phyloP scores from a whole-genome alignment of 2,888 invertebrate species.

The Monopis laevigella region DNA sequence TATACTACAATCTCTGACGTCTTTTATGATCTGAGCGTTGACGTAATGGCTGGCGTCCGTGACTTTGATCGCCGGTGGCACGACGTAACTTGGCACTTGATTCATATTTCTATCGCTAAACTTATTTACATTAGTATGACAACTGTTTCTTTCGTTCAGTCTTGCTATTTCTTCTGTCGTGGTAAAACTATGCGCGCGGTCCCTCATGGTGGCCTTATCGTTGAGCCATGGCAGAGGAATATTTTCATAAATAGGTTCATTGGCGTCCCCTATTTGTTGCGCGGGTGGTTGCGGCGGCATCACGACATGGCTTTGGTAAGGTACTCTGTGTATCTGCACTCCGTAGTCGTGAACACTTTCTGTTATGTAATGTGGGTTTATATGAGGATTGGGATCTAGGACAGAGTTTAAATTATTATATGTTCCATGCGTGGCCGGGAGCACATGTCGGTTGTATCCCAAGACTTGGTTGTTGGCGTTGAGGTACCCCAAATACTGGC shows the following conservation, averaged over 20 bases:
- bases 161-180: conserved; percentile 73
- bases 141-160: conserved; percentile 48
- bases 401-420: conserved; percentile 77
- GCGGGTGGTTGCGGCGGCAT: conserved; percentile 44
- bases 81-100: conserved; percentile 26
- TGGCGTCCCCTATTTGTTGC: conserved; percentile 18
- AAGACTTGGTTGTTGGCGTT: conserved; percentile 37
- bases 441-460: conserved; percentile 38
- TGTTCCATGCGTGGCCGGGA: conserved; percentile 72
- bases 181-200: conserved; percentile 74
- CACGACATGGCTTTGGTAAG: conserved; percentile 56
- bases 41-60: conserved; percentile 39
- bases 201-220: conserved; percentile 33
- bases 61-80: conserved; percentile 9
- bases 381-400: conserved; percentile 50
- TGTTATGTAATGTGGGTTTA: conserved; percentile 46
- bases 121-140: conserved; percentile 30
- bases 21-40: conserved; percentile 56
- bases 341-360: conserved; percentile 67
- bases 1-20: conserved; percentile 45
- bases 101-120: conserved; percentile 19
- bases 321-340: conserved; percentile 61
- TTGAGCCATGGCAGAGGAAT: conserved; percentile 76
- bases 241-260: conserved; percentile 84
- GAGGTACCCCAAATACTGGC: conserved; percentile 50